phyloP scores from a whole-genome alignment of 2,113 vertebrate species.

The Oenanthe oenanthe region DNA sequence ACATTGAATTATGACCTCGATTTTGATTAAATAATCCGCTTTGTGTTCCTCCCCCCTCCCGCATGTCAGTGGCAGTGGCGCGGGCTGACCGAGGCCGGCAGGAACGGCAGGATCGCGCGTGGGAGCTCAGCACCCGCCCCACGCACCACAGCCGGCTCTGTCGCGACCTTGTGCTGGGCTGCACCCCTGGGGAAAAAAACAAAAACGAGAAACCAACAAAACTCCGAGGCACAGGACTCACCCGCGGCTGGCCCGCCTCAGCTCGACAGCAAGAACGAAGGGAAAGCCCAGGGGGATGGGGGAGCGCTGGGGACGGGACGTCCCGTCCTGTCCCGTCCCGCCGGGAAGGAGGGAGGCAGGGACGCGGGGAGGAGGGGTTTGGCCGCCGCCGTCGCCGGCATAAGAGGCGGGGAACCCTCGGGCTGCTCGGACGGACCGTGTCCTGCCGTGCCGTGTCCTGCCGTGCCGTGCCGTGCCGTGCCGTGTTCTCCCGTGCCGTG shows the following conservation, averaged over 20 bases:
- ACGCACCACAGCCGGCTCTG: too few species aligned
- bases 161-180: not conserved
- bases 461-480: not conserved
- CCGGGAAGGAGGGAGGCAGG: not conserved
- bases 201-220: not conserved
- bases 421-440: not conserved
- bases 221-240: not conserved
- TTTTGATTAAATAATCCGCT: not conserved
- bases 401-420: conserved; percentile 50
- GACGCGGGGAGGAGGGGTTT: conserved; percentile 35
- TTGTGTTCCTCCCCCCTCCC: too few species aligned
- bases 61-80: not conserved
- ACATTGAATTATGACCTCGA: not conserved
- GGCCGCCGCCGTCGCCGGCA: not conserved
- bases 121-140: not conserved
- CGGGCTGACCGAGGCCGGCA: too few species aligned
- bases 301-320: not conserved
- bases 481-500: not conserved
- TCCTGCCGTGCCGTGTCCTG: too few species aligned
- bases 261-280: not conserved
- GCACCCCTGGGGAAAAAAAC: not conserved
- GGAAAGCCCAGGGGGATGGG: not conserved
- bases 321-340: not conserved
- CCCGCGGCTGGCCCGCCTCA: not conserved
- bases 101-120: not conserved